Conservation (phyloP, 1,140 invertebrate genomes). For the Lysiphlebus fabarum region DNA sequence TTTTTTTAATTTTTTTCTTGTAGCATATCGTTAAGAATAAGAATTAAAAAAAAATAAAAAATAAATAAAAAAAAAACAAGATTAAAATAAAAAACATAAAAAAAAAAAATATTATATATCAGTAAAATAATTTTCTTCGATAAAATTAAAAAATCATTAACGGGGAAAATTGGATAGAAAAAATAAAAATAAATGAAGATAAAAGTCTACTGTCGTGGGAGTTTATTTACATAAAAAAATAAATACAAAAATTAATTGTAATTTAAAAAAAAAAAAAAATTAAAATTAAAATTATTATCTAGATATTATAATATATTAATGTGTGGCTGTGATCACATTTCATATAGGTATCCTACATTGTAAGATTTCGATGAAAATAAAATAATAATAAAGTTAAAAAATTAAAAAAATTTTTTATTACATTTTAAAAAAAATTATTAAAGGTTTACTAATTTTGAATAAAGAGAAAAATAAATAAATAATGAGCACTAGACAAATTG, state of each 20-base stretch:
- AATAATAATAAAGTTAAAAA: slow-evolving; percentile 11
- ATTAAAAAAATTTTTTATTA: slow-evolving; percentile 3
- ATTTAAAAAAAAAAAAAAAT: slow-evolving; percentile 17
- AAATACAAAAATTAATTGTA: not conserved
- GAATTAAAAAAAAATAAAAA: slow-evolving; percentile 12
- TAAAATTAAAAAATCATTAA: not conserved
- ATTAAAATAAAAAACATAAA: slow-evolving; percentile 19
- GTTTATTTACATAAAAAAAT: not conserved
- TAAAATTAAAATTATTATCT: slow-evolving; percentile 31
- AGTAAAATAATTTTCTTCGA: slow-evolving; percentile 2
- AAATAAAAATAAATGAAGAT: no score
- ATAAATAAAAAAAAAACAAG: slow-evolving; percentile 1
- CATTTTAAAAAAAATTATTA: no score
- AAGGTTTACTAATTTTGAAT: no score
- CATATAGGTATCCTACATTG: slow-evolving; percentile 42
- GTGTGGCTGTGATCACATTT: slow-evolving; percentile 56
- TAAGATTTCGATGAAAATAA: slow-evolving; percentile 25
- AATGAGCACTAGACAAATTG: no score
- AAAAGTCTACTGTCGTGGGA: no score
- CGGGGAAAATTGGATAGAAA: not conserved
- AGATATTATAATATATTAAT: slow-evolving; percentile 38
- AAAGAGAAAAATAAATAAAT: not conserved
- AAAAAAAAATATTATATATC: slow-evolving; percentile 26
- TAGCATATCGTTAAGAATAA: slow-evolving; percentile 17
- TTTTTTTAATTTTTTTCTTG: not conserved